phyloP scores from a whole-genome alignment of 2,888 invertebrate species.

The Arenicola marina region DNA sequence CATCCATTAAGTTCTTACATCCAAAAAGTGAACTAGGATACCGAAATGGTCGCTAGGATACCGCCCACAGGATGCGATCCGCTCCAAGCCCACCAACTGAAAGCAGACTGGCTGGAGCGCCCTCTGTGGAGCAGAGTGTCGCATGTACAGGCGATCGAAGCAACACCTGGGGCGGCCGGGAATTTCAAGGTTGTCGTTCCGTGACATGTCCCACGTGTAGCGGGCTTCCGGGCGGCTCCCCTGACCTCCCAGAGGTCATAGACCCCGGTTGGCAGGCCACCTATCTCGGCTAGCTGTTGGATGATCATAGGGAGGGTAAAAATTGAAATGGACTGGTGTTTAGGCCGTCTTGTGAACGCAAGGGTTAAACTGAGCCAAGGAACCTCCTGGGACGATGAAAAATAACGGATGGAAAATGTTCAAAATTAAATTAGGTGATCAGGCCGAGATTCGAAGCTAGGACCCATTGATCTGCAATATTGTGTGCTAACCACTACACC shows the following conservation, averaged over 20 bases:
- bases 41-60: constrained; percentile 69
- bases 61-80: constrained; percentile 61
- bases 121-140: constrained; percentile 38
- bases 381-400: no score
- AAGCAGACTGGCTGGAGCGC: constrained; percentile 62
- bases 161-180: constrained; percentile 61
- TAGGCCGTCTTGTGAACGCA: no score
- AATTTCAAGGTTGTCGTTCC: constrained; percentile 66
- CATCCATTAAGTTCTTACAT: no score
- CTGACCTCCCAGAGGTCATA: constrained; percentile 66
- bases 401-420: no score
- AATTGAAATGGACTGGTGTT: no score
- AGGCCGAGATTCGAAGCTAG: no score
- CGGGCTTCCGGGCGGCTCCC: constrained; percentile 64
- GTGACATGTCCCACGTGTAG: constrained; percentile 68
- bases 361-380: no score
- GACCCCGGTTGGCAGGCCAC: constrained; percentile 38
- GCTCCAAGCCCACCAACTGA: constrained; percentile 65
- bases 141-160: constrained; percentile 66
- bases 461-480: no score
- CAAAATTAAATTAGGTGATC: no score
- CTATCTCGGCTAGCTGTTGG: constrained; percentile 2
- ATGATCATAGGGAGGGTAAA: no score
- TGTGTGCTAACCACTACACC: no score
- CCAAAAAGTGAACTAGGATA: constrained; percentile 58